Conservation (phyloP, 1,140 invertebrate genomes). For the Wiebesia pumilae region DNA sequence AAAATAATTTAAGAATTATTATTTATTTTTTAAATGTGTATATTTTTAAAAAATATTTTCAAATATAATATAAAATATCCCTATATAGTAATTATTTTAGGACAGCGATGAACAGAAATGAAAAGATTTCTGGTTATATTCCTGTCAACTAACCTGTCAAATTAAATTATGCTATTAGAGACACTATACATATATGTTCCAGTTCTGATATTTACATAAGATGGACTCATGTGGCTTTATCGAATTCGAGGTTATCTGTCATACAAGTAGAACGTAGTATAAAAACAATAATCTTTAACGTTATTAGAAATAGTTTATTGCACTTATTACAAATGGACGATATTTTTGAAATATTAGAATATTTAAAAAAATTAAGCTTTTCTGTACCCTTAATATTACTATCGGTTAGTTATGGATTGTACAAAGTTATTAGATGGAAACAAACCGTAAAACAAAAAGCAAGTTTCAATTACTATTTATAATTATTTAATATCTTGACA, state of each 20-base stretch:
- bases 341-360: slow-evolving; percentile 13
- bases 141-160: too few relatives aligned
- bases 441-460: not conserved
- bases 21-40: too few relatives aligned
- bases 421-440: slow-evolving; percentile 39
- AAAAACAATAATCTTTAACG: not conserved
- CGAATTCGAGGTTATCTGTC: not conserved
- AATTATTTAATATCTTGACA: not conserved
- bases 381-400: slow-evolving; percentile 36
- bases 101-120: too few relatives aligned
- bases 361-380: slow-evolving; percentile 25
- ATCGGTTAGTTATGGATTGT: slow-evolving; percentile 30
- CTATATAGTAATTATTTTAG: not conserved
- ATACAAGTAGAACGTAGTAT: not conserved
- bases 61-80: not conserved
- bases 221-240: too few relatives aligned
- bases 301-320: not conserved
- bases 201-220: too few relatives aligned
- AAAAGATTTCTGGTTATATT: not conserved
- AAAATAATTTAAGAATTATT: not conserved
- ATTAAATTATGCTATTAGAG: too few relatives aligned
- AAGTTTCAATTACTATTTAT: slow-evolving; percentile 10
- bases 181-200: too few relatives aligned
- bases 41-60: too few relatives aligned
- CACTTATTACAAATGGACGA: slow-evolving; percentile 9